These are phyloP conservation scores for Drosophila subobscura DNA, from an alignment of 1,140 invertebrate genomes.

Conservation along the genomic window DNA sequence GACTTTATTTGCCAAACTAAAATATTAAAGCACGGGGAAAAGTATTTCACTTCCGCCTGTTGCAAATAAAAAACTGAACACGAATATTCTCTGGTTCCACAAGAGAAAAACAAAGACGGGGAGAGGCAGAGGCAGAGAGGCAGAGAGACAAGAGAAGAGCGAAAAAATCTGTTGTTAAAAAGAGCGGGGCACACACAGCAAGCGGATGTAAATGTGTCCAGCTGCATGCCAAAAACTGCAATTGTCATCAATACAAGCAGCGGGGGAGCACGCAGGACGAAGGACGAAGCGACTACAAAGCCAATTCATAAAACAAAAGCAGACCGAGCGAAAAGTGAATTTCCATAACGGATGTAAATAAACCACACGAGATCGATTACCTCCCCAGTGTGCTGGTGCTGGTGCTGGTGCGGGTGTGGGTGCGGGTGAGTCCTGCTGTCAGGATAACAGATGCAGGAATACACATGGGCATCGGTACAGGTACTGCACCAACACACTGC, in stretches of 20 bases:
- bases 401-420: too few species aligned
- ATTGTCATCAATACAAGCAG: constrained; percentile 68
- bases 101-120: constrained; percentile 3
- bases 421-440: constrained; percentile 55
- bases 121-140: background rate
- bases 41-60: constrained; percentile 60
- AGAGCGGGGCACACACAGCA: constrained; percentile 38
- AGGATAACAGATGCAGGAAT: constrained; percentile 73
- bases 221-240: constrained; percentile 76
- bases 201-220: constrained; percentile 74
- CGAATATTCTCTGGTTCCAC: constrained; percentile 9
- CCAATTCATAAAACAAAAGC: constrained; percentile 73
- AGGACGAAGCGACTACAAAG: constrained; percentile 43
- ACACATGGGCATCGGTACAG: constrained; percentile 32
- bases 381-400: constrained; percentile 60
- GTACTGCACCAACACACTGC: constrained; percentile 17
- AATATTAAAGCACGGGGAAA: constrained; percentile 41
- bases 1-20: constrained; percentile 39
- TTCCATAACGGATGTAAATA: constrained; percentile 81
- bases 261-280: constrained; percentile 9
- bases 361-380: constrained; percentile 81
- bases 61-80: constrained; percentile 31
- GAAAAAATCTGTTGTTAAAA: constrained; percentile 65
- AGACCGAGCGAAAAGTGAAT: constrained; percentile 63
- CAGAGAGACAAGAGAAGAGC: constrained; percentile 10